phyloP scores from a whole-genome alignment of 1,140 invertebrate genomes.

The Saccostrea cuccullata region DNA sequence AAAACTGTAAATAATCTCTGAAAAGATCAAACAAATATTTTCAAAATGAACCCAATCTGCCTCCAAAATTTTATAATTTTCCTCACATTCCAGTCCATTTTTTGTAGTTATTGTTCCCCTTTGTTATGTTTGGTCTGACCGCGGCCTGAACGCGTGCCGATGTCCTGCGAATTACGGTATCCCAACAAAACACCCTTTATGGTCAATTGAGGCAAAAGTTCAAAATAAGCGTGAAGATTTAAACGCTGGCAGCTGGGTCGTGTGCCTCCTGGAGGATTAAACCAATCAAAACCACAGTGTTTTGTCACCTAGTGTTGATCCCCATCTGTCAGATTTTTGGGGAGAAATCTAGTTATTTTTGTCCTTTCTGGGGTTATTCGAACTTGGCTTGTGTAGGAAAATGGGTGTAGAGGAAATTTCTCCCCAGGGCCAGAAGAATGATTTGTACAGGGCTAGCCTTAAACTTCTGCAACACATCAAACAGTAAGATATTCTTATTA shows the following conservation, averaged over 20 bases:
- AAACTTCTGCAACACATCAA: slow-evolving; percentile 47
- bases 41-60: slow-evolving; percentile 5
- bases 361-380: neutral
- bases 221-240: slow-evolving; percentile 27
- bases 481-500: slow-evolving; percentile 36
- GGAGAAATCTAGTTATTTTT: neutral
- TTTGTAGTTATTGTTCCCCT: neutral
- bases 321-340: slow-evolving; percentile 24
- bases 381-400: neutral
- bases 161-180: slow-evolving; percentile 3
- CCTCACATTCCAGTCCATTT: neutral
- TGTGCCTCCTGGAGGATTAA: neutral
- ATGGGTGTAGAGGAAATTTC: slow-evolving; percentile 18
- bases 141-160: neutral
- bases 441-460: slow-evolving; percentile 42
- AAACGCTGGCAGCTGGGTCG: slow-evolving; percentile 28
- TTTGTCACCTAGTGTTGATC: neutral
- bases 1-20: slow-evolving; percentile 10
- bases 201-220: slow-evolving; percentile 35
- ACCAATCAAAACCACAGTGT: slow-evolving; percentile 6
- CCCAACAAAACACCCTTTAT: slow-evolving; percentile 20
- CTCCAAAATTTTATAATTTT: slow-evolving; percentile 22
- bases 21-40: slow-evolving; percentile 20
- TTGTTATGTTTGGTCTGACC: neutral
- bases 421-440: neutral